Conservation (phyloP, 2,113 vertebrate genomes). For the Atlantisia rogersi region DNA sequence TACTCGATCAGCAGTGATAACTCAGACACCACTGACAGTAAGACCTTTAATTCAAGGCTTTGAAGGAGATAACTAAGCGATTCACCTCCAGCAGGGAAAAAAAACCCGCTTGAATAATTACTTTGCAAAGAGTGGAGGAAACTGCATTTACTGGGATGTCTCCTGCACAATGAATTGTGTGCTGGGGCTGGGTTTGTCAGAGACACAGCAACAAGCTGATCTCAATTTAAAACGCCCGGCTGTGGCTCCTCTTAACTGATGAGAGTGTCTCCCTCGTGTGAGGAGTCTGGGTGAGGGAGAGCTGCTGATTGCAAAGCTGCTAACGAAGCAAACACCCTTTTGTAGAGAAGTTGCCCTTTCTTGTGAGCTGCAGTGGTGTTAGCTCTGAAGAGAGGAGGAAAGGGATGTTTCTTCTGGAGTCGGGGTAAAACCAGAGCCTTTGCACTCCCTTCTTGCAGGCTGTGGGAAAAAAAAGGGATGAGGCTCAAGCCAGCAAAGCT, state of each 20-base stretch:
- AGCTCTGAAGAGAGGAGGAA: neutral
- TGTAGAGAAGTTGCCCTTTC: neutral
- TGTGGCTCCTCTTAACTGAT: neutral
- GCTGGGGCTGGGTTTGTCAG: slow-evolving; percentile 26
- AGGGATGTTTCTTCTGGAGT: neutral
- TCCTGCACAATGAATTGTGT: neutral
- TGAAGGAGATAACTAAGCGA: slow-evolving; percentile 32
- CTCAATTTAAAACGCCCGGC: neutral
- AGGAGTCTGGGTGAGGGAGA: neutral
- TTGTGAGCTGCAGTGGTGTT: neutral
- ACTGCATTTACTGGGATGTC: slow-evolving; percentile 6
- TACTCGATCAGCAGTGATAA: slow-evolving; percentile 98
- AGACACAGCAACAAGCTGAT: slow-evolving; percentile 35
- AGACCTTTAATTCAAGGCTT: slow-evolving; percentile 74
- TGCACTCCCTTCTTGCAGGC: neutral
- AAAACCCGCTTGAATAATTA: slow-evolving; percentile 27
- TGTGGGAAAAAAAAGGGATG: slow-evolving; percentile 4
- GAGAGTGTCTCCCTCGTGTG: neutral
- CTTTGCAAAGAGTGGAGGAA: neutral
- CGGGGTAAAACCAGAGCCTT: neutral
- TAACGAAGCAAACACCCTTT: neutral
- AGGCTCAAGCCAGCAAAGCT: slow-evolving; percentile 24
- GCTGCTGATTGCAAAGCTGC: slow-evolving; percentile 9
- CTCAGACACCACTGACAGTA: slow-evolving; percentile 98
- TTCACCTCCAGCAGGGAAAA: slow-evolving; percentile 54